Evolutionary conservation across 2,797 vertebrate species (phyloP), one percentile per base, ranked within the genome.

Genomic region (Gobio occitaniae): DNA sequence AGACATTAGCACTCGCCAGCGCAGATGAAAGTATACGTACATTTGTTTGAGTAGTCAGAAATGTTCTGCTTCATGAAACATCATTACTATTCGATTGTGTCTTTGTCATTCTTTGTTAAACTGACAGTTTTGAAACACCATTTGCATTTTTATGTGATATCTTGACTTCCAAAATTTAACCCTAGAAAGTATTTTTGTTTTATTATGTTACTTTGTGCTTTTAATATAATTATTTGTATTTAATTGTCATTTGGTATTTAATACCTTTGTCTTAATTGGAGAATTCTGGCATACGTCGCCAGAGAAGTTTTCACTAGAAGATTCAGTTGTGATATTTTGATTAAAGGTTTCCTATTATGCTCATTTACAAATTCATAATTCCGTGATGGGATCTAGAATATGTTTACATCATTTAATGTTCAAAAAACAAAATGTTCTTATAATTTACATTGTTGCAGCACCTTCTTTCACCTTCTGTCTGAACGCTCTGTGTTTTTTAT

Each of bases 21-120:
- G 0, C 48, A 66, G 77, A 85, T 65, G 69, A 80, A 59, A 75
- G 84, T 52, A 69, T 50, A 69, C 32, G 15, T 85, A 76, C 36
- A 77, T 84, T 68, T 54, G 72, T 56, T 74, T 52, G 15, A 76
- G 47, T 76, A 76, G 52, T 80, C 52, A 48, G 38, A 80, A 85
- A 79, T 70, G 41, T 54, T 80, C 44, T 68, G 69, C 77, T 85
- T 85, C 54, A 80, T 8, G 25, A 47, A 80, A 72, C 47, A 32
- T 61, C 78, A 80, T 38, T 74, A 66, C 47, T 41, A n/a, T 78
- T 79, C 36, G 1, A 29, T 75, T 83, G 47, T 32, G 47, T 44
- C 25, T 66, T 61, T 50, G 48, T 50, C 59, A 52, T 83, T 83
- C 32, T 83, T 76, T 83, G 71, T 54, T 68, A 68, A 77, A 56